Conservation (phyloP, 1,140 invertebrate genomes). For the Plectrocnemia conspersa region DNA sequence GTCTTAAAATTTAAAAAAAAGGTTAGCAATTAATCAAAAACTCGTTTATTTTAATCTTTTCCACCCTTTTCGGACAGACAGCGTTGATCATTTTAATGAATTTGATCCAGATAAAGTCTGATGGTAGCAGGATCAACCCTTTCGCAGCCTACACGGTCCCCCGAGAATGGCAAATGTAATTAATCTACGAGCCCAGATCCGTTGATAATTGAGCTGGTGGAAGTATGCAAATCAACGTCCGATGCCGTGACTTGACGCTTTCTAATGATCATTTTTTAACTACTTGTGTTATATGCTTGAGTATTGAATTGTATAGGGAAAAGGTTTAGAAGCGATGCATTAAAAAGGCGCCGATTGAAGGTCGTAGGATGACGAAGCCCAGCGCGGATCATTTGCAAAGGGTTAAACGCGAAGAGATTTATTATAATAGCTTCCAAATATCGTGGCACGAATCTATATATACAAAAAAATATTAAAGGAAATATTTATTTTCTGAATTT, state of each 20-base stretch:
- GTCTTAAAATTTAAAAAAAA: not conserved
- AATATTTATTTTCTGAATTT: too few relatives aligned
- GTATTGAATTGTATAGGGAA: not conserved
- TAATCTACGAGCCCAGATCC: conserved; percentile 24
- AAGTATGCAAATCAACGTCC: conserved; percentile 26
- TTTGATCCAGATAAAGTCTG: conserved; percentile 28
- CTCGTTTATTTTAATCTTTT: conserved; percentile 23
- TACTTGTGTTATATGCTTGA: not conserved
- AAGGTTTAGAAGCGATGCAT: conserved; percentile 12
- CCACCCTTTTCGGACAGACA: conserved; percentile 7
- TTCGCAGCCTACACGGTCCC: conserved; percentile 21
- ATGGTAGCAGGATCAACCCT: conserved; percentile 13
- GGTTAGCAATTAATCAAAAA: conserved; percentile 24
- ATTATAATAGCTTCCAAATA: too few relatives aligned
- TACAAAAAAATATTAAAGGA: too few relatives aligned
- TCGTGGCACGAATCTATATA: too few relatives aligned
- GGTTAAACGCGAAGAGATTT: too few relatives aligned
- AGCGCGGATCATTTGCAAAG: conserved; percentile 3
- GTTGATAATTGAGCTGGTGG: conserved; percentile 24
- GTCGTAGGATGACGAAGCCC: conserved; percentile 11
- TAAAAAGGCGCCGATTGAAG: conserved; percentile 13
- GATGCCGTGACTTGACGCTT: not conserved
- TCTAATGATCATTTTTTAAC: conserved; percentile 2
- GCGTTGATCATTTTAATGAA: conserved; percentile 31
- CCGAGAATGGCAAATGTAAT: conserved; percentile 30